Evolutionary conservation across 2,113 vertebrate species (phyloP), one percentile per base, ranked within the genome.

Genomic region (Rissa tridactyla): DNA sequence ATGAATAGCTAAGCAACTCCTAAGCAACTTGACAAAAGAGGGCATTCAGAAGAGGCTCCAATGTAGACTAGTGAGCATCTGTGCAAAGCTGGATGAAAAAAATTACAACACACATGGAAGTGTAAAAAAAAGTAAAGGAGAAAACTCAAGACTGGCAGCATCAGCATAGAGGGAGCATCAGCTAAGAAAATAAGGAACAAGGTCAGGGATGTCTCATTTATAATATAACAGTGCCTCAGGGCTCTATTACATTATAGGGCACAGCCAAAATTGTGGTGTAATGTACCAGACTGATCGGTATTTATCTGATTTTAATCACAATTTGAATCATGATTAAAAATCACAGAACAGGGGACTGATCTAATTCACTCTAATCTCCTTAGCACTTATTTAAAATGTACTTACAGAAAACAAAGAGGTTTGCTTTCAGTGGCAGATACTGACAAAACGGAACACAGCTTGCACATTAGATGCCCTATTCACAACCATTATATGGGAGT

Each of bases 241-340:
- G 44, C 29, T 34, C 44, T 18, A 5, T 1, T 4, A 1, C 0
- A 13, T 1, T 13, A 7, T 1, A 18, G 26, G 23, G 47, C 22
- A 57, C 51, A 36, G 5, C 34, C 36, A 20, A 44, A 30, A 23
- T 0, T 6, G 8, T 15, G 42, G 18, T 5, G 8, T 12, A 4
- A 47, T 4, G 30, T 26, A 70, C 6, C 17, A 58, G 17, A 40
- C 22, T 15, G 29, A 40, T 1, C 13, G 30, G 49, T 34, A 66
- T 3, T 13, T 11, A 7, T 0, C 10, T 34, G 65, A 58, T 29
- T 47, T 68, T 6, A 71, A 58, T 11, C 69, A 22, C n/a, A 3
- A 17, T 17, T 58, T 17, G 30, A 68, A n/a, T 27, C 18, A 38
- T 3, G 20, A 19, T 22, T 42, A 38, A 3, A 34, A 55, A 5